Conservation (phyloP, 2,113 vertebrate species). For the Colossoma macropomum region DNA sequence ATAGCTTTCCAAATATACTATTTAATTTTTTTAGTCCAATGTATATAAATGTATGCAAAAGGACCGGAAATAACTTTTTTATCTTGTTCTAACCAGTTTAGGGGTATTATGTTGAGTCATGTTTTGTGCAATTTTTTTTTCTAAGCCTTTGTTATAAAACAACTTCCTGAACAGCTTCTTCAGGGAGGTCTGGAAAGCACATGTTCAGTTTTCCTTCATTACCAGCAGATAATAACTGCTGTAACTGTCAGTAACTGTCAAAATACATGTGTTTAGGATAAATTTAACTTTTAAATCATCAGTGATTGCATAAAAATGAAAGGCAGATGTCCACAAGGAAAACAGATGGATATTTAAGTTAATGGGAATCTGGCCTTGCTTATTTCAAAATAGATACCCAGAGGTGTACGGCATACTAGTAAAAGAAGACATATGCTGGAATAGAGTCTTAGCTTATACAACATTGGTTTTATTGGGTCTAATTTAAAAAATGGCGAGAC, state of each 20-base stretch:
- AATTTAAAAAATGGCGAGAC: background rate
- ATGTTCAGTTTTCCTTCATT: background rate
- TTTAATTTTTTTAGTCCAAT: too few relatives aligned
- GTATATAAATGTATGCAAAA: too few relatives aligned
- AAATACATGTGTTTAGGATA: conserved; percentile 12
- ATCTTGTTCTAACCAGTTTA: too few relatives aligned
- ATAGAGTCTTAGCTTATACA: background rate
- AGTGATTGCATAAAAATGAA: background rate
- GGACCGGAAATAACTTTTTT: too few relatives aligned
- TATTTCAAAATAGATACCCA: background rate
- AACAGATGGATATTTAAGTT: conserved; percentile 30
- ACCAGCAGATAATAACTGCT: background rate
- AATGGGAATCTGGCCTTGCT: conserved; percentile 11
- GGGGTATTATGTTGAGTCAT: too few relatives aligned
- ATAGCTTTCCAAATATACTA: too few relatives aligned
- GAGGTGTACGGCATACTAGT: conserved; percentile 4
- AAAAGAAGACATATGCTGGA: conserved; percentile 7
- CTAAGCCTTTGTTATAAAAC: background rate
- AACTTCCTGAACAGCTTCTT: background rate
- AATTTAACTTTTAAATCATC: conserved; percentile 13
- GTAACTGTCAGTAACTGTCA: background rate
- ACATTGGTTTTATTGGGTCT: background rate
- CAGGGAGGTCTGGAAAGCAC: background rate
- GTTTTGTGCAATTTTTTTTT: too few relatives aligned
- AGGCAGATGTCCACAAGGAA: conserved; percentile 21